Conservation (phyloP, 2,888 invertebrate genomes). For the Ramazzottius varieornatus region DNA sequence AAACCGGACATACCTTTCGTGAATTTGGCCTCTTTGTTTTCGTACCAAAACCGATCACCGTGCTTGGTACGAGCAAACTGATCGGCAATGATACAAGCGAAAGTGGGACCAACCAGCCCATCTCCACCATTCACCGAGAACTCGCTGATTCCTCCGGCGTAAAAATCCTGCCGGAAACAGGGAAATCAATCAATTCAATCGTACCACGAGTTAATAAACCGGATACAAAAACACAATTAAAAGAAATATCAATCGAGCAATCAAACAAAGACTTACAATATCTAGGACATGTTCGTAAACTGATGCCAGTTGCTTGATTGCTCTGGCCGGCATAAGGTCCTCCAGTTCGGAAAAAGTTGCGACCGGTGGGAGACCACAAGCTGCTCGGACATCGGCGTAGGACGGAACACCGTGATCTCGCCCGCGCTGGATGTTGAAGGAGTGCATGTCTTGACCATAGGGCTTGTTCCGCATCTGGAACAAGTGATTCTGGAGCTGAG, state of each 20-base stretch:
- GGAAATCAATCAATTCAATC: too few species aligned
- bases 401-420: neutral
- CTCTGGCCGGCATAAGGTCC: neutral
- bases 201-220: too few species aligned
- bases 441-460: neutral
- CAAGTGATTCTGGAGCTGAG: neutral
- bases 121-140: neutral
- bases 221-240: too few species aligned
- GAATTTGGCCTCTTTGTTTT: slow-evolving; percentile 3
- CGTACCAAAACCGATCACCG: slow-evolving; percentile 2
- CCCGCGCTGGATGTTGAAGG: neutral
- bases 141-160: neutral
- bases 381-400: neutral
- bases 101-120: neutral
- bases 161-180: neutral
- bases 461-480: neutral
- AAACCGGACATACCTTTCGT: neutral
- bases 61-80: neutral
- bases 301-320: neutral
- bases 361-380: neutral
- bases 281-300: neutral
- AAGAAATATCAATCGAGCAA: too few species aligned
- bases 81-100: neutral
- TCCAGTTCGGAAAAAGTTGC: neutral
- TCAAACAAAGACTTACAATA: neutral